Evolutionary conservation across 2,797 vertebrate genomes (phyloP), one percentile per base, ranked within the genome.

Genomic region (Hirundo rustica): DNA sequence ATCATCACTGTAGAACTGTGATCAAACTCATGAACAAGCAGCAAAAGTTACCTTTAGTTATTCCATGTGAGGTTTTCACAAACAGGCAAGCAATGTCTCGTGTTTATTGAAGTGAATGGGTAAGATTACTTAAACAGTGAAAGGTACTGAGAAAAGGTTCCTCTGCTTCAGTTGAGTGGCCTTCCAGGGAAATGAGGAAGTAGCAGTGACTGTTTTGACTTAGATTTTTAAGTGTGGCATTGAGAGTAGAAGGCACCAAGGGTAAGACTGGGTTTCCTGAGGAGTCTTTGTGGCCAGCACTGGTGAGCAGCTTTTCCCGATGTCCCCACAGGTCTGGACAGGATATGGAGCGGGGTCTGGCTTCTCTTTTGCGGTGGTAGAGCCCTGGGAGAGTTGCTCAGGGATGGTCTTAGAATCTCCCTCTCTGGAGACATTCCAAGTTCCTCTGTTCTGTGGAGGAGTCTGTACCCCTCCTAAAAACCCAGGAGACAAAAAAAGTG

Each of bases 221-320:
- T 61, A 26, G 23, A 42, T 75, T 74, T 77, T 42, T 22, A 64
- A 29, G 20, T 48, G 32, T 70, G 66, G 7, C 10, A 1, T 27
- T 57, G 45, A 38, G 91, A 85, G 29, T 30, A 40, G 32, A 54
- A 26, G 58, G 65, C 47, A 64, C 5, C 1, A 50, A 70, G 36
- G 55, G 11, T 51, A 44, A 34, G 17, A 6, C 64, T 70, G 48
- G 9, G 25, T 54, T 91, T 85, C 34, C 42, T 40, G 54, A 67
- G 47, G 32, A 73, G 7, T 70, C 29, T 38, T 64, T 26, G 14
- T 21, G 29, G 15, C 25, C 23, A 34, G 29, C 0, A 0, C 57
- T 83, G 0, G 0, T 44, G n/a, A 45, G 32, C 34, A 48, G 21
- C 29, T 34, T 30, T 19, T 66, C 8, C 19, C 16, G 9, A 1